phyloP scores from a whole-genome alignment of 92 coral and sea anemone species.

The Diadumene lineata region DNA sequence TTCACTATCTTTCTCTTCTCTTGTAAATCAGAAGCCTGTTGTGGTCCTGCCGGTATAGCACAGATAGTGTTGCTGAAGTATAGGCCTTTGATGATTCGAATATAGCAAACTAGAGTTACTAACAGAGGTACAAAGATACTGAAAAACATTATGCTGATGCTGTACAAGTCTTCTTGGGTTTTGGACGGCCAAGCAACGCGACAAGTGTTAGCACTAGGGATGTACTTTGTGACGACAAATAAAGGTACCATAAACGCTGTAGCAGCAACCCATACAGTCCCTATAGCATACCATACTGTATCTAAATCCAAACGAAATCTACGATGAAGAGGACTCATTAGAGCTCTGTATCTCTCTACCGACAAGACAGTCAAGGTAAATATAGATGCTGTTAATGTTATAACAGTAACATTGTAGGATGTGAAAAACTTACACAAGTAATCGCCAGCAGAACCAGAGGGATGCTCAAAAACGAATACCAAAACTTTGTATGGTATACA shows the following conservation, averaged over 20 bases:
- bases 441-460: constrained; percentile 25
- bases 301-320: constrained; percentile 49
- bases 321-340: constrained; percentile 55
- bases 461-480: constrained; percentile 35
- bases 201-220: constrained; percentile 21
- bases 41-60: constrained; percentile 43
- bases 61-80: constrained; percentile 69
- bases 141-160: constrained; percentile 45
- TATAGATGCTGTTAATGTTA: constrained; percentile 61
- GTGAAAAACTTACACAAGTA: constrained; percentile 52
- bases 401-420: constrained; percentile 63
- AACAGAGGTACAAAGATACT: constrained; percentile 47
- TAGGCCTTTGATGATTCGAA: constrained; percentile 65
- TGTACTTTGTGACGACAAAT: constrained; percentile 32
- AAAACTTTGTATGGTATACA: constrained; percentile 45
- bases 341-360: constrained; percentile 72
- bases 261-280: constrained; percentile 53
- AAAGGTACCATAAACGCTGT: constrained; percentile 59
- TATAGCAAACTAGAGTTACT: constrained; percentile 60
- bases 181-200: constrained; percentile 51
- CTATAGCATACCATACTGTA: constrained; percentile 53
- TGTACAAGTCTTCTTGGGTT: constrained; percentile 44
- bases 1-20: constrained; percentile 65
- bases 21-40: constrained; percentile 51
- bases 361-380: constrained; percentile 68